These are phyloP conservation scores for Hypsopygia costalis DNA, from an alignment of 2,888 invertebrate genomes.

Conservation along the genomic window DNA sequence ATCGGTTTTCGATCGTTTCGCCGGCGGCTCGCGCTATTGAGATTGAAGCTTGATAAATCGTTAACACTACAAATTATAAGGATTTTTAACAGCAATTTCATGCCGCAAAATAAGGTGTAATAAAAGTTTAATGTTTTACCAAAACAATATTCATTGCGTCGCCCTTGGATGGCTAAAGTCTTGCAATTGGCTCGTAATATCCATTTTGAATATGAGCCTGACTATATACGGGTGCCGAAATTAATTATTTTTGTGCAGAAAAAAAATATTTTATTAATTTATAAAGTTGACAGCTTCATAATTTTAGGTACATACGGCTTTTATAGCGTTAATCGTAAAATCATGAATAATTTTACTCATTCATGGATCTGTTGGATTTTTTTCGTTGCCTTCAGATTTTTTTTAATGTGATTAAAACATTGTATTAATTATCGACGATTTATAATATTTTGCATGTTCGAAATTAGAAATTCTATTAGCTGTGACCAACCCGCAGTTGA, in stretches of 20 bases:
- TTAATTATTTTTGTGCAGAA: too few species aligned
- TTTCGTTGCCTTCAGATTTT: too few species aligned
- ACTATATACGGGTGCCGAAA: background rate
- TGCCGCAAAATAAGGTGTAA: constrained; percentile 43
- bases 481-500: too few species aligned
- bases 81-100: constrained; percentile 40
- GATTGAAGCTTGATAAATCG: constrained; percentile 68
- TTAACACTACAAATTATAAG: constrained; percentile 30
- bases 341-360: too few species aligned
- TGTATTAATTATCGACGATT: too few species aligned
- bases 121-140: constrained; percentile 46
- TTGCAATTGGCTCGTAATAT: constrained; percentile 1
- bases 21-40: constrained; percentile 30
- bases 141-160: constrained; percentile 40
- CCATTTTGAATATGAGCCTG: background rate
- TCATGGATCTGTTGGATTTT: too few species aligned
- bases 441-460: too few species aligned
- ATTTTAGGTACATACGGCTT: background rate
- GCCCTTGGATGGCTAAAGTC: constrained; percentile 17
- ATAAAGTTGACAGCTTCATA: background rate
- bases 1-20: constrained; percentile 13
- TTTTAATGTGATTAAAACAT: too few species aligned
- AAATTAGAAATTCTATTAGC: too few species aligned
- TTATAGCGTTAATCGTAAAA: too few species aligned
- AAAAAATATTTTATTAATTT: background rate